Conservation (phyloP, 2,888 invertebrate genomes). For the Amphiduros pacificus region DNA sequence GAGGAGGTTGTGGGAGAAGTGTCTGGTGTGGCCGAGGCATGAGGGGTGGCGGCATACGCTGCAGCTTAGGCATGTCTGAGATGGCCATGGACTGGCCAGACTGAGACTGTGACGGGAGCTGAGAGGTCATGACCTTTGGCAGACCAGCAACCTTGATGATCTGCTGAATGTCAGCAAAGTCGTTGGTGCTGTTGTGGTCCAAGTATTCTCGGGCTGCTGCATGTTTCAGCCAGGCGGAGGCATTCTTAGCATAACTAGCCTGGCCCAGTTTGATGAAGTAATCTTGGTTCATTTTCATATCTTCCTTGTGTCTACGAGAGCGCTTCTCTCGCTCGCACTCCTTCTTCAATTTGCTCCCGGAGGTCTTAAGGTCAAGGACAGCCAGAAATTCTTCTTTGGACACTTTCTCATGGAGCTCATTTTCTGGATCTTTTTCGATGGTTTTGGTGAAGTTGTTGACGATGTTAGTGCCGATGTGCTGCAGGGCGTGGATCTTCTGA, state of each 20-base stretch:
- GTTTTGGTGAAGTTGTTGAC: slow-evolving; percentile 20
- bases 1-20: too few relatives aligned
- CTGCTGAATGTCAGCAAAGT: slow-evolving; percentile 80
- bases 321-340: not conserved
- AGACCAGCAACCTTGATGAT: too few relatives aligned
- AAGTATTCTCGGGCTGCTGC: too few relatives aligned
- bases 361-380: slow-evolving; percentile 22
- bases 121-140: too few relatives aligned
- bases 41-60: too few relatives aligned
- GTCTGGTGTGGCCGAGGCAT: too few relatives aligned
- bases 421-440: slow-evolving; percentile 23
- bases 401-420: slow-evolving; percentile 37
- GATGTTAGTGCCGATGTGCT: slow-evolving; percentile 36
- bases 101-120: too few relatives aligned
- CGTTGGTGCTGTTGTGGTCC: not conserved
- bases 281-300: slow-evolving; percentile 27
- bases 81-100: too few relatives aligned
- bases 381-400: slow-evolving; percentile 30
- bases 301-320: not conserved
- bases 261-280: slow-evolving; percentile 39
- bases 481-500: slow-evolving; percentile 48
- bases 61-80: too few relatives aligned
- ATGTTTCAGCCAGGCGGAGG: too few relatives aligned
- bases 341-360: not conserved
- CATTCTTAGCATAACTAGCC: too few relatives aligned